These are phyloP conservation scores for Dryobotodes eremita DNA, from an alignment of 2,888 invertebrate species.

Conservation along the genomic window DNA sequence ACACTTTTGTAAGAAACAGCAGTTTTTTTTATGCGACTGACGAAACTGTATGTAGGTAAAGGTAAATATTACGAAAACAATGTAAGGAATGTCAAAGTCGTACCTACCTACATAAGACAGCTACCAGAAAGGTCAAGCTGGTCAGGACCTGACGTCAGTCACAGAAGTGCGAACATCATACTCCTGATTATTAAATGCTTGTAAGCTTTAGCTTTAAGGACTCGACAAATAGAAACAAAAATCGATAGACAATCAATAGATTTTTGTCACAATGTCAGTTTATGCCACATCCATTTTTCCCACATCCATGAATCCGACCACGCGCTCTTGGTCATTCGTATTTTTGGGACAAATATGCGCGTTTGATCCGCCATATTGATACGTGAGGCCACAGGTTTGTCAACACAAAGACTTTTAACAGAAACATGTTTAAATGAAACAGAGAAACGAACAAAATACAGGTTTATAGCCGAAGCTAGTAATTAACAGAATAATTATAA, in stretches of 20 bases:
- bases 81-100: too few relatives aligned
- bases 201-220: neutral
- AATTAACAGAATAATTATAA: conserved; percentile 26
- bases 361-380: conserved; percentile 63
- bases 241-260: neutral
- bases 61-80: too few relatives aligned
- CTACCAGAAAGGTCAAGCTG: neutral
- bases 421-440: conserved; percentile 11
- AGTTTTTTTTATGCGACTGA: neutral
- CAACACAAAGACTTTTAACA: conserved; percentile 18
- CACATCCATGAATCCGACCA: conserved; percentile 49
- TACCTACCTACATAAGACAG: neutral
- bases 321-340: conserved; percentile 75
- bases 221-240: too few relatives aligned
- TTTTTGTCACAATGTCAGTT: neutral
- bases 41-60: neutral
- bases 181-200: neutral
- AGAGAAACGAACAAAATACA: conserved; percentile 18
- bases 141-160: neutral
- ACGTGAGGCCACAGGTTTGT: conserved; percentile 36
- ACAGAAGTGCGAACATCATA: neutral
- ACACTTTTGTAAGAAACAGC: too few relatives aligned
- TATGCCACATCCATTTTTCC: conserved; percentile 31
- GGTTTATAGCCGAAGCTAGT: conserved; percentile 8
- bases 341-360: conserved; percentile 73